Base-by-base conservation (phyloP, 2,888 invertebrate species). In the Blastobasis lacticolella region DNA sequence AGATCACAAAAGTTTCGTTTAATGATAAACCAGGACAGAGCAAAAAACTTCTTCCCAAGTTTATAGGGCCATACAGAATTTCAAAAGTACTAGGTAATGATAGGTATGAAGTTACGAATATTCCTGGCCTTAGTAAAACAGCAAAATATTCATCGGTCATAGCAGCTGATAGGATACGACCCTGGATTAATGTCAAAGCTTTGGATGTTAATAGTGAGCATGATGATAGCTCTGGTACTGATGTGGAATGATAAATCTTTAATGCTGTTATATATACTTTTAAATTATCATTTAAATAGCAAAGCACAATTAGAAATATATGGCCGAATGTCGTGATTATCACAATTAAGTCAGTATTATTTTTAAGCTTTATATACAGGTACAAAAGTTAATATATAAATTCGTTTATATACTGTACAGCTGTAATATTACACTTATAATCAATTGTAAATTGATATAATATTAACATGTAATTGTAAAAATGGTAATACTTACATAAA, bases 1-100 rank as follows among this genome's bases (percentile, higher is more conserved):
- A 42, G n/a, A 36, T 7, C 42, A 36, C 8, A 9, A 37, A 43
- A 43, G 36, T 43, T 5, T 5, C 23, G 6, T n/a, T 8, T 37
- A 10, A 48, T n/a, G 44, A 44, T 44, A 51, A 48, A 5, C 38
- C 37, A 6, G 52, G 52, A 9, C 37, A 46, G 37, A 44, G 44
- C 38, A 44, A 10, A 37, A 47, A 52, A 41, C 38, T 52, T 4
- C 37, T 41, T 6, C 10, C 41, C 37, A 49, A 49, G 23, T 52
- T 45, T 45, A 10, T n/a, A 37, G 50, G 53, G 3, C 53, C 53
- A 38, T 50, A 50, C 38, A 38, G 47, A 4, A 38, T 53, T 10
- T 9, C 37, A 5, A 44, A 43, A 10, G 44, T 48, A 9, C 36
- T 50, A 7, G 38, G 10, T 10, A 47, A 49, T 38, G 53, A 53